These are phyloP conservation scores for Alfaro cultratus DNA, from an alignment of 2,797 vertebrate genomes.

Conservation along the genomic window DNA sequence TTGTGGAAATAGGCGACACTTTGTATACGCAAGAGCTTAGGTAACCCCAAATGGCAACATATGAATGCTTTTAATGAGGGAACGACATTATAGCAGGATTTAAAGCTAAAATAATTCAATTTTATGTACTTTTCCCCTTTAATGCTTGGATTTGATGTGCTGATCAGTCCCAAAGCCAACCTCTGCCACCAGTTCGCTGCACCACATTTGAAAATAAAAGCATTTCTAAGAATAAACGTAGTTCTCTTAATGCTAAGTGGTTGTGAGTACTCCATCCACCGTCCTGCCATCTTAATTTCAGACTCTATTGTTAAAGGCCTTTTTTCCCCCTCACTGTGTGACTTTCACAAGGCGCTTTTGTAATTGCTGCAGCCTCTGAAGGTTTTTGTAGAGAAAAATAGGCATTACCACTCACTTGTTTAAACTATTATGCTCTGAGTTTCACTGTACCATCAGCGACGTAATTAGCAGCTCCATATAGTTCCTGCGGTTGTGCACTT, in stretches of 20 bases:
- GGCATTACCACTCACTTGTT: conserved; percentile 21
- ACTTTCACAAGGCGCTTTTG: conserved; percentile 17
- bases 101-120: too few relatives aligned
- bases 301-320: conserved; percentile 9
- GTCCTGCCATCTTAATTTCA: background rate
- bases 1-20: too few relatives aligned
- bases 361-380: conserved; percentile 21
- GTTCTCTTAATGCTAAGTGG: background rate
- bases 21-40: too few relatives aligned
- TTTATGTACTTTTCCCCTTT: too few relatives aligned
- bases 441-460: conserved; percentile 49
- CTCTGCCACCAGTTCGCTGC: background rate
- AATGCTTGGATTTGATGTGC: background rate
- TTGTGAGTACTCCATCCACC: background rate
- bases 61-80: too few relatives aligned
- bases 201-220: background rate
- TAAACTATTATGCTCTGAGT: conserved; percentile 23
- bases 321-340: background rate
- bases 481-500: conserved; percentile 36
- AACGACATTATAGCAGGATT: too few relatives aligned
- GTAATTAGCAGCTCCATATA: conserved; percentile 44
- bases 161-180: background rate
- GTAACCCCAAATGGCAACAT: too few relatives aligned
- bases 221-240: background rate
- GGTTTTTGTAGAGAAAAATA: conserved; percentile 16